phyloP scores from a whole-genome alignment of 2,113 vertebrate species.

The Tamias sibiricus region DNA sequence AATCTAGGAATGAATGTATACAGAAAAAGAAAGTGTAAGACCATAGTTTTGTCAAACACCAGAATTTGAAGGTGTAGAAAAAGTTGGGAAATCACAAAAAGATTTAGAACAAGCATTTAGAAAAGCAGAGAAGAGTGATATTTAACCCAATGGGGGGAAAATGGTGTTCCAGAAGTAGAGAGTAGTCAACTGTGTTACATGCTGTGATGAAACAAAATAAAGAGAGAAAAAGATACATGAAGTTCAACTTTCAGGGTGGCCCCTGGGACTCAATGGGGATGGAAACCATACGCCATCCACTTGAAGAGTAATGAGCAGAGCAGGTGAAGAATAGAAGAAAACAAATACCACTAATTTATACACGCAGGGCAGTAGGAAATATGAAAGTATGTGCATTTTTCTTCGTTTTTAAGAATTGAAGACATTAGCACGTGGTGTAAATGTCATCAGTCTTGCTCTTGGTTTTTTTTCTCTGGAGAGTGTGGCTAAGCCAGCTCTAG shows the following conservation, averaged over 20 bases:
- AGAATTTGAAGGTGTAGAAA: neutral
- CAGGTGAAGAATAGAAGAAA: neutral
- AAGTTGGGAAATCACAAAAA: neutral
- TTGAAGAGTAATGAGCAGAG: neutral
- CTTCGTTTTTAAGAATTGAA: neutral
- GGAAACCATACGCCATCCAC: neutral
- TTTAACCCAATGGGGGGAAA: neutral
- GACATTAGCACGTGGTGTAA: neutral
- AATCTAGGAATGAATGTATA: neutral
- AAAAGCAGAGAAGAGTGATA: slow-evolving; percentile 7
- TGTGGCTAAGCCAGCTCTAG: neutral
- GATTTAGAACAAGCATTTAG: neutral
- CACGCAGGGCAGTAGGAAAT: neutral
- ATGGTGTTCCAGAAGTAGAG: neutral
- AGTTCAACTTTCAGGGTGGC: neutral
- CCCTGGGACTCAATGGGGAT: neutral
- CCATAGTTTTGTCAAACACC: neutral
- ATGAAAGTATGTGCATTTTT: neutral
- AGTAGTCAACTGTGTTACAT: neutral
- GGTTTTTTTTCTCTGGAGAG: neutral
- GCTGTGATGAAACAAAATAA: neutral
- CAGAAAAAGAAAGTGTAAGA: neutral
- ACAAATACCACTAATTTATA: neutral
- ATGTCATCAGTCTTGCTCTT: neutral
- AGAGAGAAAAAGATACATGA: neutral